Evolutionary conservation across 1,140 invertebrate genomes (phyloP).

Genomic region (Hycleus cichorii): DNA sequence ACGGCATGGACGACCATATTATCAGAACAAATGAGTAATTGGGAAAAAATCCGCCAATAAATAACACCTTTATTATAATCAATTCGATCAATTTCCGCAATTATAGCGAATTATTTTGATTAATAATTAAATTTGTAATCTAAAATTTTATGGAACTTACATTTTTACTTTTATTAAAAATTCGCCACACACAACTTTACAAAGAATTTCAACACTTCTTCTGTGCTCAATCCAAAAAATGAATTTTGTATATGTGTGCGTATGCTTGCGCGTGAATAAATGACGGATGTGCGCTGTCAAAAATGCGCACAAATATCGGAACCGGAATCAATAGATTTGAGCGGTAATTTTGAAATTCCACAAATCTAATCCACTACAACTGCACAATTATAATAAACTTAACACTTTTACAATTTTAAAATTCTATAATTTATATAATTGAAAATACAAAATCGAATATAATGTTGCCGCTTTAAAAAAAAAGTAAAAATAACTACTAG

Average conservation of each 20-base stretch:
- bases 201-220: conserved; percentile 27
- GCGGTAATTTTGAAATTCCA: too few species aligned
- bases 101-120: neutral
- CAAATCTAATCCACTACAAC: too few species aligned
- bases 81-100: conserved; percentile 10
- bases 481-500: too few species aligned
- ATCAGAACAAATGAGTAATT: conserved; percentile 5
- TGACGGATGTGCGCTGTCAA: neutral
- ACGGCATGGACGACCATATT: conserved; percentile 18
- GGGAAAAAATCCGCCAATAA: conserved; percentile 5
- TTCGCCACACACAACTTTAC: conserved; percentile 32
- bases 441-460: too few species aligned
- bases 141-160: conserved; percentile 23
- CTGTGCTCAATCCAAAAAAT: neutral
- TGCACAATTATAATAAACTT: too few species aligned
- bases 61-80: conserved; percentile 2
- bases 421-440: too few species aligned
- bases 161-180: conserved; percentile 37
- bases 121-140: neutral
- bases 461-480: too few species aligned
- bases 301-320: neutral
- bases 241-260: neutral
- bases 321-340: neutral
- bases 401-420: too few species aligned
- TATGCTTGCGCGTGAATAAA: too few species aligned